These are phyloP conservation scores for Meloe dianella DNA, from an alignment of 2,888 invertebrate genomes.

Conservation along the genomic window DNA sequence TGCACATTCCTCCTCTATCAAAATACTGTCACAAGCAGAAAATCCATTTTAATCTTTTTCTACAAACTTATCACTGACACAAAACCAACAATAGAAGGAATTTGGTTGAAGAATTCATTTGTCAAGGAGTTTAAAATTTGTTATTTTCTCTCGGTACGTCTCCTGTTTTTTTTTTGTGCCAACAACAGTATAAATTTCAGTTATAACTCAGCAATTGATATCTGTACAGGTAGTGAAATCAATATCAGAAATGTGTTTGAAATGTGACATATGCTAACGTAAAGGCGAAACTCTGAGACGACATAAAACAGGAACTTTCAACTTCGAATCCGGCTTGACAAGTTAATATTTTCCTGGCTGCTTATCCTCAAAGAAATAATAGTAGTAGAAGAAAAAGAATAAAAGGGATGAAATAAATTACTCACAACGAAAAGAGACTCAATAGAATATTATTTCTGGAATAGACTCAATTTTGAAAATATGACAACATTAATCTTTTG, in stretches of 20 bases:
- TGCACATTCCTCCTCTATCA: background rate
- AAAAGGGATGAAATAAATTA: background rate
- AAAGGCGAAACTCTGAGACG: background rate
- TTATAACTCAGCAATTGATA: background rate
- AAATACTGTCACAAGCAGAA: slow-evolving; percentile 23
- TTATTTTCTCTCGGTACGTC: background rate
- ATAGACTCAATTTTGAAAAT: background rate
- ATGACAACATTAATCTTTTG: background rate
- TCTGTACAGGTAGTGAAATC: background rate
- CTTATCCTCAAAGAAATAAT: background rate
- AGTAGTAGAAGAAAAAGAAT: too few relatives aligned
- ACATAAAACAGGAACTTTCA: background rate
- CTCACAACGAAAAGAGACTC: too few relatives aligned
- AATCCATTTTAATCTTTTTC: background rate
- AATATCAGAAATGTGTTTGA: background rate
- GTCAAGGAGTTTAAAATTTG: background rate
- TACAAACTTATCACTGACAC: background rate
- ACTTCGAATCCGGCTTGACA: background rate
- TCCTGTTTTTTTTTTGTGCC: background rate
- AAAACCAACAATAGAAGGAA: background rate
- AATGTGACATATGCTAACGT: background rate
- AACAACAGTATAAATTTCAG: background rate
- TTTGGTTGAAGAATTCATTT: background rate
- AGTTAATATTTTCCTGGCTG: background rate
- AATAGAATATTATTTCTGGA: background rate